Evolutionary conservation across 2,113 vertebrate species (phyloP).

Genomic region (Notechis scutatus): DNA sequence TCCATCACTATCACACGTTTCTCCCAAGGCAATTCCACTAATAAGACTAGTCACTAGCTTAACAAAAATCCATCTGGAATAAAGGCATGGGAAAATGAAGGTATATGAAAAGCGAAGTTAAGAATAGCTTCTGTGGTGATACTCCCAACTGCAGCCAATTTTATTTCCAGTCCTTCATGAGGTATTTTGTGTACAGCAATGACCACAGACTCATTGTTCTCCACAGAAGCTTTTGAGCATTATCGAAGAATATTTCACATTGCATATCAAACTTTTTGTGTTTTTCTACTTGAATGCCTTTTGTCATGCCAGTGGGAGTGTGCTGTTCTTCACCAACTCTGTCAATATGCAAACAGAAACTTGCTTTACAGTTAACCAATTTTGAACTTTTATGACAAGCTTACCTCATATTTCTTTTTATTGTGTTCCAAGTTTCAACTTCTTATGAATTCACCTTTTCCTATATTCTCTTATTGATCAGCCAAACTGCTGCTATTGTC

Average conservation of each 20-base stretch:
- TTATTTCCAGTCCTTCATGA: not conserved
- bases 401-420: conserved; percentile 30
- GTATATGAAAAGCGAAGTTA: not conserved
- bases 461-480: not conserved
- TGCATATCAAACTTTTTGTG: conserved; percentile 1
- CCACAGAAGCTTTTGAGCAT: not conserved
- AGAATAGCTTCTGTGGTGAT: not conserved
- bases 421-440: conserved; percentile 23
- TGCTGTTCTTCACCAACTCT: conserved; percentile 18
- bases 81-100: not conserved
- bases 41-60: not conserved
- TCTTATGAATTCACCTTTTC: not conserved
- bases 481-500: not conserved
- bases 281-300: conserved; percentile 23
- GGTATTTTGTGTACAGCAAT: not conserved
- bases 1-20: not conserved
- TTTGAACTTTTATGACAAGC: conserved; percentile 27
- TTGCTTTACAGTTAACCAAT: conserved; percentile 25
- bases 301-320: conserved; percentile 26
- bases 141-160: not conserved
- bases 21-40: not conserved
- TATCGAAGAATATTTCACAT: conserved; percentile 7
- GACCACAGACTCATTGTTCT: not conserved
- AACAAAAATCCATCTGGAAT: not conserved
- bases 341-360: conserved; percentile 38